Evolutionary conservation across 2,888 invertebrate species (phyloP).

Genomic region (Helicoverpa assulta): DNA sequence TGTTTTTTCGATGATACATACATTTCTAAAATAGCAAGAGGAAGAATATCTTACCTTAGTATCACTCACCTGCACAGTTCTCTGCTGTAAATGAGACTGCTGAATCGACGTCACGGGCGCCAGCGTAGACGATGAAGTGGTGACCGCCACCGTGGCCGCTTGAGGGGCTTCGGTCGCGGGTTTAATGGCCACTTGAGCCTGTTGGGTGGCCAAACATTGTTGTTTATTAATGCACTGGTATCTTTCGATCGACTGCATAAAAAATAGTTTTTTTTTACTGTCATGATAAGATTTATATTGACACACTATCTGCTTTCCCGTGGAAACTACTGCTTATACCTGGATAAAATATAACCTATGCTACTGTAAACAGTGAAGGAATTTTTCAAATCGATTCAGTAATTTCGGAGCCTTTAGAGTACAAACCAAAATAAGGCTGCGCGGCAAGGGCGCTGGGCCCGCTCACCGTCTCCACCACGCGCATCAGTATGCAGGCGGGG

Average conservation of each 20-base stretch:
- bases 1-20: too few species aligned
- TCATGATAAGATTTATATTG: too few species aligned
- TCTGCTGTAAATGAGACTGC: constrained; percentile 92
- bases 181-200: constrained; percentile 35
- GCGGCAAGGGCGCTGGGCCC: constrained; percentile 84
- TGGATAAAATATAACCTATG: too few species aligned
- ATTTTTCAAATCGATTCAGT: too few species aligned
- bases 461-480: constrained; percentile 97
- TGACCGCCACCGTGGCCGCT: constrained; percentile 56
- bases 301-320: too few species aligned
- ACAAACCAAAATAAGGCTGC: constrained; percentile 51
- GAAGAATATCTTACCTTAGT: constrained; percentile 30
- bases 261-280: too few species aligned
- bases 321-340: too few species aligned
- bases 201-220: too few species aligned
- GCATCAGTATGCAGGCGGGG: too few species aligned
- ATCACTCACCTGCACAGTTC: constrained; percentile 89
- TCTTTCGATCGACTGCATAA: constrained; percentile 1
- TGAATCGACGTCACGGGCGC: constrained; percentile 85
- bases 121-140: constrained; percentile 53
- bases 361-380: too few species aligned
- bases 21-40: not conserved
- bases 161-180: constrained; percentile 47
- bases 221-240: too few species aligned
- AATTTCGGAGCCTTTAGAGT: too few species aligned